These are phyloP conservation scores for Harpegnathos saltator DNA, from an alignment of 1,140 invertebrate genomes.

Conservation along the genomic window DNA sequence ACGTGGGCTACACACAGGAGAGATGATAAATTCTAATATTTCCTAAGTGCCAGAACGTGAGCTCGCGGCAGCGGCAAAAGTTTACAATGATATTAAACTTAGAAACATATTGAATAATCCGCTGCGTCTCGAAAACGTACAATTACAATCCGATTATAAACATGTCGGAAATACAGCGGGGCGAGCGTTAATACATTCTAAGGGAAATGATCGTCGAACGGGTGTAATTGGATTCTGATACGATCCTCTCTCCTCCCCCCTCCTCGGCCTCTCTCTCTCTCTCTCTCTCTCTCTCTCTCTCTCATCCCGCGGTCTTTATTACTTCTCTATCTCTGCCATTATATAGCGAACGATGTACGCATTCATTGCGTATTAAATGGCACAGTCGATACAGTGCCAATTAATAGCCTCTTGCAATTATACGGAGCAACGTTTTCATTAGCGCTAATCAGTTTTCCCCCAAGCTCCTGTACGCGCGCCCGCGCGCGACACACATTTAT, in stretches of 20 bases:
- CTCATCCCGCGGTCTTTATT: too few relatives aligned
- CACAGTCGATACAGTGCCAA: constrained; percentile 39
- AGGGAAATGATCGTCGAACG: constrained; percentile 3
- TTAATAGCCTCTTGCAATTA: constrained; percentile 55
- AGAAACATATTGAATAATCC: too few relatives aligned
- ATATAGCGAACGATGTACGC: constrained; percentile 33
- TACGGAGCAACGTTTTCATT: constrained; percentile 47
- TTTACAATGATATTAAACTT: background rate
- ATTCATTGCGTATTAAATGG: constrained; percentile 51
- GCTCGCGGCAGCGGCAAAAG: background rate
- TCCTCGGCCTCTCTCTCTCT: too few relatives aligned
- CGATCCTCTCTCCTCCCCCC: constrained; percentile 28
- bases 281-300: too few relatives aligned
- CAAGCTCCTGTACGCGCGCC: too few relatives aligned
- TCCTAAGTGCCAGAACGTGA: background rate
- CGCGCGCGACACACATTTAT: too few relatives aligned
- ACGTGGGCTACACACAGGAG: too few relatives aligned
- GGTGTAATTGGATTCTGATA: constrained; percentile 49
- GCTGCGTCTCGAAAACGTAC: too few relatives aligned
- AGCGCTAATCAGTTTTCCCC: constrained; percentile 39
- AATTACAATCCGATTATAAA: background rate
- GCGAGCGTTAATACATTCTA: background rate
- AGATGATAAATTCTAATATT: background rate
- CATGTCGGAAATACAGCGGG: background rate
- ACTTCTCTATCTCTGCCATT: too few relatives aligned